These are phyloP conservation scores for Lineus longissimus DNA, from an alignment of 1,140 invertebrate genomes.

Conservation along the genomic window DNA sequence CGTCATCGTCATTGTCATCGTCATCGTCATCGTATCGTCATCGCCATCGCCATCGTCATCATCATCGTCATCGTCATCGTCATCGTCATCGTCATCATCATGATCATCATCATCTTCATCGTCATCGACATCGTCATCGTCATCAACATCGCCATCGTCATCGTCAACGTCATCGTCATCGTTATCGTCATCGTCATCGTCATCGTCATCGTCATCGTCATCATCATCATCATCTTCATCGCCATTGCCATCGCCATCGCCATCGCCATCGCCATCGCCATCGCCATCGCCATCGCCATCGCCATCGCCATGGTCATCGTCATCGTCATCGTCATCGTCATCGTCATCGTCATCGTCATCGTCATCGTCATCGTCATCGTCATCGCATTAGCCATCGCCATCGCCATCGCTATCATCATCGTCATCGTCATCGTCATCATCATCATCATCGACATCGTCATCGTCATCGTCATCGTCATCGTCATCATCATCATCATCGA, in stretches of 20 bases:
- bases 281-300: slow-evolving; percentile 1
- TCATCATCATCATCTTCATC: not conserved
- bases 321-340: slow-evolving; percentile 8
- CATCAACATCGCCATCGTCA: not conserved
- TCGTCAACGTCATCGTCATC: slow-evolving; percentile 1
- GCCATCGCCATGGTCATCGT: not conserved
- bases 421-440: not conserved
- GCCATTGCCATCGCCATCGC: not conserved
- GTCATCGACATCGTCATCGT: not conserved
- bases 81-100: slow-evolving; percentile 1
- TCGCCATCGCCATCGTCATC: too few species aligned
- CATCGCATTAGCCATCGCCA: too few species aligned
- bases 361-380: slow-evolving; percentile 1
- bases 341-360: not conserved
- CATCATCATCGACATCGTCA: not conserved
- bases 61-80: slow-evolving; percentile 1
- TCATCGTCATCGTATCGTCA: too few species aligned
- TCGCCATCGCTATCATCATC: not conserved
- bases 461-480: not conserved
- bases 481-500: not conserved
- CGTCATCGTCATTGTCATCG: too few species aligned
- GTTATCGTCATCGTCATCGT: slow-evolving; percentile 1
- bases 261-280: not conserved
- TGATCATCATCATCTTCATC: not conserved
- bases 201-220: slow-evolving; percentile 1